A percentile compares a stretch with the other conserved stretches of the same genome.
These are phyloP conservation scores for Chaetops frenatus DNA, from an alignment of 2,113 vertebrate genomes.

Conservation along the genomic window DNA sequence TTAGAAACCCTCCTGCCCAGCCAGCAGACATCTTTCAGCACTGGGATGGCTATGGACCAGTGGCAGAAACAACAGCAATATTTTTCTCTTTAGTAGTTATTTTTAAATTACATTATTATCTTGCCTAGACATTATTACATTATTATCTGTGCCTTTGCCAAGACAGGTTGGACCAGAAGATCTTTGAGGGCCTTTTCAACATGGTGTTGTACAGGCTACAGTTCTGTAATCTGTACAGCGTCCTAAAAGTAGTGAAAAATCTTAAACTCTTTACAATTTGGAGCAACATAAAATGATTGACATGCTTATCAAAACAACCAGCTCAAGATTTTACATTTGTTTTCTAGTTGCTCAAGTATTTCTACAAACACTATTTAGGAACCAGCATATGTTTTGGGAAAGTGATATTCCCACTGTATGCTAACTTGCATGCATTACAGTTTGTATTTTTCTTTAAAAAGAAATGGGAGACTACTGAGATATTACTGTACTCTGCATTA, in stretches of 20 bases:
- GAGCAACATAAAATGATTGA: neutral
- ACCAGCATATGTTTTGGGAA: neutral
- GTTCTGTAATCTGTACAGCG: neutral
- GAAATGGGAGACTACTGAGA: slow-evolving; percentile 4
- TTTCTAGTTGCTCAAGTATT: neutral
- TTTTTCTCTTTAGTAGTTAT: neutral
- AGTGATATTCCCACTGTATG: neutral
- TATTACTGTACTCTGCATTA: slow-evolving; percentile 43
- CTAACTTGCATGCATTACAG: neutral
- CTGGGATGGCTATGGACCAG: neutral
- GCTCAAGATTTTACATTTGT: neutral
- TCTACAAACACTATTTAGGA: neutral
- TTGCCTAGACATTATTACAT: neutral
- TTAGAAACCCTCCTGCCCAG: neutral
- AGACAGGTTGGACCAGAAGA: neutral
- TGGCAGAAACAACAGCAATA: neutral
- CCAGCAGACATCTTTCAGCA: neutral
- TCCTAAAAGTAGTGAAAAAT: neutral
- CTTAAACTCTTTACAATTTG: neutral
- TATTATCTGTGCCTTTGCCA: neutral
- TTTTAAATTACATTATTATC: neutral
- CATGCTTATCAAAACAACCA: neutral
- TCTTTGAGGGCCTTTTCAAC: neutral
- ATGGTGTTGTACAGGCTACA: neutral
- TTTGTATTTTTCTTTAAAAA: slow-evolving; percentile 35